Evolutionary conservation across 1,140 invertebrate genomes (phyloP), one percentile per base, ranked within the genome.

Genomic region (Phymorhynchus buccinoides): DNA sequence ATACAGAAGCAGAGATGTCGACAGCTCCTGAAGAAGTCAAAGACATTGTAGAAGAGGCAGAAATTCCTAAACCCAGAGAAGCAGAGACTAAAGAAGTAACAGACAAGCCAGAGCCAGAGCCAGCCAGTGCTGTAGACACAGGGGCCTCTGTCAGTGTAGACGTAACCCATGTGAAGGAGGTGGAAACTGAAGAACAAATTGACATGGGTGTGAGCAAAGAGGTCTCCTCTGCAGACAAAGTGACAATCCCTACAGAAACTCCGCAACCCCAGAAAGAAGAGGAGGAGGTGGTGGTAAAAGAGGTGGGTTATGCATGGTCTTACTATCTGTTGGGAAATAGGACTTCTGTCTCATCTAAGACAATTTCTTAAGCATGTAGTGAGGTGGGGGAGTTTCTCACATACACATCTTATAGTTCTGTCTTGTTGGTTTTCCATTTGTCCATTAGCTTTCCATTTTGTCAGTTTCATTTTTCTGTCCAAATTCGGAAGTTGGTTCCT

Each of bases 1-100:
- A 88, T 52, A 71, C 84, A 80, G 86, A 87, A 62, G 56, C 80
- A 82, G 80, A 82, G 35, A 41, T 83, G 30, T 35, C n/a, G 27
- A 37, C 27, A 80, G 41, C 3, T 1, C 41, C 78, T 44, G 78
- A 42, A 39, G 35, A 32, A 87, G 48, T 68, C 12, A 77, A 12
- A 32, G 73, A 48, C 48, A 52, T 62, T n/a, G n/a, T n/a, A n/a
- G n/a, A n/a, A n/a, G n/a, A n/a, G n/a, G n/a, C n/a, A n/a, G n/a
- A n/a, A n/a, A n/a, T n/a, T n/a, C n/a, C n/a, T n/a, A n/a, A n/a
- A n/a, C n/a, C n/a, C n/a, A n/a, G n/a, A n/a, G n/a, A n/a, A n/a
- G n/a, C n/a, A n/a, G n/a, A n/a, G n/a, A n/a, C n/a, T n/a, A n/a
- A n/a, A n/a, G n/a, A n/a, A n/a, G n/a, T n/a, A n/a, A n/a, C n/a